Evolutionary conservation across 2,888 invertebrate genomes (phyloP).

Genomic region (Dromius quadrimaculatus): DNA sequence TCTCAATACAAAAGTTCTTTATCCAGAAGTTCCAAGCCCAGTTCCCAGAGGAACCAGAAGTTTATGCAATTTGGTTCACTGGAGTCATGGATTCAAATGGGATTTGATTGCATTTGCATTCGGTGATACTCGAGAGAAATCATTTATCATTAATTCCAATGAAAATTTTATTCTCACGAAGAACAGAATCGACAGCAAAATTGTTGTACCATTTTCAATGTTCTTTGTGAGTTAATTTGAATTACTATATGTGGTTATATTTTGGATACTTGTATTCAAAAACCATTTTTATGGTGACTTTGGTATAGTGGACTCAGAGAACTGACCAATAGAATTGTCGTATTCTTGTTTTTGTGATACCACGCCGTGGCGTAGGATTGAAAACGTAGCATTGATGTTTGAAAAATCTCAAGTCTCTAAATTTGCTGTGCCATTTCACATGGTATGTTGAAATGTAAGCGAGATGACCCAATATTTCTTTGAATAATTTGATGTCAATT

Average conservation of each 20-base stretch:
- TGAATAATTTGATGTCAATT: no score
- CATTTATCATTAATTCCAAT: slow-evolving; percentile 66
- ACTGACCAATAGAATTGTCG: no score
- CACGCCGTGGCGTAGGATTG: no score
- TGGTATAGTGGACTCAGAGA: no score
- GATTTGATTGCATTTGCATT: slow-evolving; percentile 65
- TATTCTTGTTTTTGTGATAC: no score
- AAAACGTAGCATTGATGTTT: no score
- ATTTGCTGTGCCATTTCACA: no score
- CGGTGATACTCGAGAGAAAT: slow-evolving; percentile 61
- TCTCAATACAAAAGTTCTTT: slow-evolving; percentile 80
- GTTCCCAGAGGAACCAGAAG: slow-evolving; percentile 89
- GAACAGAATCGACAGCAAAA: slow-evolving; percentile 62
- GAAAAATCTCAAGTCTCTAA: no score
- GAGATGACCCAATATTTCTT: no score
- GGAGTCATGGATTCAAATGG: slow-evolving; percentile 92
- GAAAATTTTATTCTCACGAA: slow-evolving; percentile 62
- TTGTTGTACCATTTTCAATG: slow-evolving; percentile 61
- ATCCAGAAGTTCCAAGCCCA: slow-evolving; percentile 82
- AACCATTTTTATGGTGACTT: no score
- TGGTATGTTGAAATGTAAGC: no score
- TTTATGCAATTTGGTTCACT: slow-evolving; percentile 83
- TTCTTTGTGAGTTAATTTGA: slow-evolving; percentile 60
- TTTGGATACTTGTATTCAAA: not conserved
- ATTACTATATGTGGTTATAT: not conserved